Evolutionary conservation across 2,797 vertebrate genomes (phyloP), one percentile per base, ranked within the genome.

Genomic region (Poecile montanus): DNA sequence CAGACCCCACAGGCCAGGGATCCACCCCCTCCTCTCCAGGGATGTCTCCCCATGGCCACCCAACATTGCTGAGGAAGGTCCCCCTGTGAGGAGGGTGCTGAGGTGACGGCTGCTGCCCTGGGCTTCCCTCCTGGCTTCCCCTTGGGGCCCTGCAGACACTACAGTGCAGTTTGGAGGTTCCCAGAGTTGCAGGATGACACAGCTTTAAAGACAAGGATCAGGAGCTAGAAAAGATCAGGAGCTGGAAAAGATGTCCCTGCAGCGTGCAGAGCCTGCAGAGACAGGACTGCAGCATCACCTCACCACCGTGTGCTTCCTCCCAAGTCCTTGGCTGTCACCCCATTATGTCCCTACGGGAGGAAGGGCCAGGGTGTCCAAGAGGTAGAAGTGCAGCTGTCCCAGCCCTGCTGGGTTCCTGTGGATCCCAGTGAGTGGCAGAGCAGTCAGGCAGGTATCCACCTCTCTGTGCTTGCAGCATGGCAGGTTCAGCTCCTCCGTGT

Each of bases 311-410:
- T 5, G 5, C 47, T 40, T 48, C 65, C n/a, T 50, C 7, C 18
- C 25, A 44, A 40, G 27, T 26, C 26, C 34, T 29, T 45, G 26
- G 76, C 80, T 54, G 44, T n/a, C 56, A 58, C 26, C n/a, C 8
- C 0, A 0, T 21, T 18, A 1, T 0, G 4, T 42, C 9, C 18
- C 47, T 1, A 0, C 0, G 5, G 26, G 15, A 67, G 7, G 68
- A 76, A 77, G 51, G 23, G n/a, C 48, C 47, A 54, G 73, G 32
- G 26, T 13, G 44, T 27, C 63, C 0, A 0, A 42, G 48, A 30
- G 48, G 73, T 16, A 77, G 53, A 92, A 77, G 27, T 1, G 15
- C 77, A 74, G 53, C 32, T 71, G 44, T 19, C 7, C 29, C 51
- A 80, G 20, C 19, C 15, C 29, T 9, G 2, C 42, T 42, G 42